Evolutionary conservation across 2,888 invertebrate genomes (phyloP).

Genomic region (Heliothis peltigera): DNA sequence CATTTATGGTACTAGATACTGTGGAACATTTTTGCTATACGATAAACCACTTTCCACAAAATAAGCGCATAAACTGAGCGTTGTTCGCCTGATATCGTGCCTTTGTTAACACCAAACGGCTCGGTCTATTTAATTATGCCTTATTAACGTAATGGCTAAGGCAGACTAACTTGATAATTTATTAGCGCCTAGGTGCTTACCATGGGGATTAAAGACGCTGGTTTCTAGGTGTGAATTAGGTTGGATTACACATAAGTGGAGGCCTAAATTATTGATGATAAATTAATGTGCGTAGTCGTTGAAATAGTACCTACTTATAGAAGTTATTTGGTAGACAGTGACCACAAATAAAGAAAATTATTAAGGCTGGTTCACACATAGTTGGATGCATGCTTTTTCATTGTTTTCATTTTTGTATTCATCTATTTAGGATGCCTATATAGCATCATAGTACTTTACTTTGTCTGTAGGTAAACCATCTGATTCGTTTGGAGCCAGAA

Average conservation of each 20-base stretch:
- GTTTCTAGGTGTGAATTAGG: slow-evolving; percentile 10
- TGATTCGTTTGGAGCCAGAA: no score
- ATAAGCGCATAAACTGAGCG: slow-evolving; percentile 26
- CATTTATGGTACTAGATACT: no score
- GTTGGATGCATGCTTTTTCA: no score
- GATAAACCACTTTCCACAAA: slow-evolving; percentile 12
- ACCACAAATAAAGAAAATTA: no score
- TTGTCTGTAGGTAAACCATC: no score
- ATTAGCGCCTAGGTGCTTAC: slow-evolving; percentile 43
- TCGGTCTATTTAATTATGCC: slow-evolving; percentile 74
- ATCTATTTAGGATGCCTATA: no score
- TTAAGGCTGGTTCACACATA: no score
- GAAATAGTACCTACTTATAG: not conserved
- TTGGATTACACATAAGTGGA: slow-evolving; percentile 5
- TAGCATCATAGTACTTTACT: no score
- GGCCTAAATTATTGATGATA: not conserved
- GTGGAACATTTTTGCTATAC: not conserved
- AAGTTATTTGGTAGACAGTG: not conserved
- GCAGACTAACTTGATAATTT: slow-evolving; percentile 60
- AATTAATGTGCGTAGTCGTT: not conserved
- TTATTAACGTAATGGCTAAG: slow-evolving; percentile 71
- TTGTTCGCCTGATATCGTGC: slow-evolving; percentile 37
- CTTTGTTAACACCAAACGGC: slow-evolving; percentile 67
- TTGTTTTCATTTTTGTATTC: no score
- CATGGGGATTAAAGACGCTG: slow-evolving; percentile 16